Evolutionary conservation across 2,888 invertebrate species (phyloP).

Genomic region (Eristalis pertinax): DNA sequence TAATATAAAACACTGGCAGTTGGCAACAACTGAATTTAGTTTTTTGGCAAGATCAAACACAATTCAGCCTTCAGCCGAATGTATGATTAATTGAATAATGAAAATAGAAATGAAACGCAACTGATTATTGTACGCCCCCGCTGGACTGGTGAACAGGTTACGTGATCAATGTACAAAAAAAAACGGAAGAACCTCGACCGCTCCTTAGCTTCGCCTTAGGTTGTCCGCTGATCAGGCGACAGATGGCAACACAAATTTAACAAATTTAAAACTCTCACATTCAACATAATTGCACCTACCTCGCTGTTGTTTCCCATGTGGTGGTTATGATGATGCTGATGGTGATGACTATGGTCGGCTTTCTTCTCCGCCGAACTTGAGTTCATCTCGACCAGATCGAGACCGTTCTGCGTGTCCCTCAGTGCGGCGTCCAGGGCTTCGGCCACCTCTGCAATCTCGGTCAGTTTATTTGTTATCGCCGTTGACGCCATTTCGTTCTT

Average conservation of each 20-base stretch:
- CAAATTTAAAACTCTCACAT: not conserved
- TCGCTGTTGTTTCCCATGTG: constrained; percentile 68
- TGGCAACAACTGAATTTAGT: too few relatives aligned
- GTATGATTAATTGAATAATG: too few relatives aligned
- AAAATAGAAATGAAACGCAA: too few relatives aligned
- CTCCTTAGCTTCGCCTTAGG: too few relatives aligned
- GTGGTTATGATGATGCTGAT: constrained; percentile 24
- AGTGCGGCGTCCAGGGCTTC: constrained; percentile 86
- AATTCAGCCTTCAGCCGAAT: too few relatives aligned
- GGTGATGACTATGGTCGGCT: constrained; percentile 71
- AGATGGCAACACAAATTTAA: not conserved
- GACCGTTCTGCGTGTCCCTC: constrained; percentile 81
- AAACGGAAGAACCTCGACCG: too few relatives aligned
- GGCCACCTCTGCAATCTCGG: constrained; percentile 86
- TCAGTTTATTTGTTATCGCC: constrained; percentile 85
- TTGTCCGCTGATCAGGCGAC: too few relatives aligned
- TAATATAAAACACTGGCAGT: too few relatives aligned
- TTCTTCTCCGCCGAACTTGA: constrained; percentile 76
- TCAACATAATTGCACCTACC: constrained; percentile 68
- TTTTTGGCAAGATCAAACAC: too few relatives aligned
- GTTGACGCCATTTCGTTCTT: constrained; percentile 85
- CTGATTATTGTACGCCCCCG: too few relatives aligned
- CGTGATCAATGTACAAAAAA: too few relatives aligned
- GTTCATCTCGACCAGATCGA: constrained; percentile 73
- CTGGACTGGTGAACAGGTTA: too few relatives aligned